Base-by-base conservation (phyloP, 2,888 invertebrate genomes). In the Cryptocephalus primarius region DNA sequence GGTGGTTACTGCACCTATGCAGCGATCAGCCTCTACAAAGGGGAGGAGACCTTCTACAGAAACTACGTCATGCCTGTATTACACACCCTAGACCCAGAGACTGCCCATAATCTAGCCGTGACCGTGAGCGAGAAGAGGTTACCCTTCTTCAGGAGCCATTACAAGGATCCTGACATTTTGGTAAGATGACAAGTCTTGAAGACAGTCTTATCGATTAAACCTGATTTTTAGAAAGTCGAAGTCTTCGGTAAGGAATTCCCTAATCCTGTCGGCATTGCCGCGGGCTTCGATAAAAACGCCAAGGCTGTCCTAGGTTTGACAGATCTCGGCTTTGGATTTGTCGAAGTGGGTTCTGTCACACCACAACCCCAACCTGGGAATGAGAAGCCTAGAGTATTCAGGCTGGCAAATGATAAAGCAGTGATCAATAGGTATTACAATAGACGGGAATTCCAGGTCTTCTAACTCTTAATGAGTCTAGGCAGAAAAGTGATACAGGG, bases 271-370 rank as follows among this genome's bases (percentile, higher is more conserved):
- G 97, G 99, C n/a, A 82, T 99, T 62, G 97, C 97, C 31, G 99
- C 97, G 47, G 99, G 97, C 8, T 97, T 97, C 72, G 99, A 99
- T 69, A 99, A 99, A 70, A 84, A 97, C 71, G 96, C 85, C 8
- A 94, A 96, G 73, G 93, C 90, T 14, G 75, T 95, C 1, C 69
- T 80, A 59, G 89, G 91, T 1, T 71, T 99, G 36, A 75, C 80
- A 50, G 80, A 83, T 60, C 72, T 92, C 47, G 97, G 97, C 0
- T 96, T 99, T 71, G 89, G 96, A 6, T 90, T 95, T 68, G 82
- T 97, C 14, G 97, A 99, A 78, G 82, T 99, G 58, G 97, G 97
- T 48, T 92, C 93, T 4, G 84, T 99, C 0, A 99, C 99, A 1
- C 97, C 97, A 1, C 66, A 82, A 59, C 88, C 97, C 1, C 99